Percentiles rank a stretch among this genome's conserved stretches.
Evolutionary conservation across 2,888 invertebrate genomes (phyloP).

Genomic region (Lepeophtheirus nordmannii): DNA sequence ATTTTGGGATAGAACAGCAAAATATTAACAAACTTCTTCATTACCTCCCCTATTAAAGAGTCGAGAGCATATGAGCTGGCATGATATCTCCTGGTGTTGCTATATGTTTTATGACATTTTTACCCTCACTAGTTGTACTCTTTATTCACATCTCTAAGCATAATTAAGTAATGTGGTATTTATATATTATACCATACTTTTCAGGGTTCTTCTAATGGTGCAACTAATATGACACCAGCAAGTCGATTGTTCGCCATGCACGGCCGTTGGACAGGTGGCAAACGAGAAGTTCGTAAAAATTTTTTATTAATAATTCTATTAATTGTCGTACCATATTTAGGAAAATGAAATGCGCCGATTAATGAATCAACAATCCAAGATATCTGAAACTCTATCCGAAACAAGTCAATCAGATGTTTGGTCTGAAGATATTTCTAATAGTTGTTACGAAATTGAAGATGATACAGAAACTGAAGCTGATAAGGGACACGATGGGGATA

Average conservation of each 20-base stretch:
- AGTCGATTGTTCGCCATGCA: conserved; percentile 14
- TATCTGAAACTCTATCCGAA: not conserved
- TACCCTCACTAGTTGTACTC: no score
- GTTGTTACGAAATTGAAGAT: not conserved
- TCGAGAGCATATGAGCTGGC: no score
- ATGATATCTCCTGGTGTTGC: no score
- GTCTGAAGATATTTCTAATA: no score
- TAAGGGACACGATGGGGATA: conserved; percentile 36
- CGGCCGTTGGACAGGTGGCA: conserved; percentile 21
- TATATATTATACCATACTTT: no score
- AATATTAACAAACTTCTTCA: no score
- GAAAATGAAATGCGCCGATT: conserved; percentile 8
- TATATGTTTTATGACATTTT: no score
- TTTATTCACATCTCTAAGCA: no score
- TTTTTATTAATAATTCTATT: not conserved
- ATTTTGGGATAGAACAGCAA: no score
- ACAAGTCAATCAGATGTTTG: not conserved
- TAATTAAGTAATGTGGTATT: no score
- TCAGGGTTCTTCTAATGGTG: no score
- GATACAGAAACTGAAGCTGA: not conserved
- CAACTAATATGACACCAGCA: not conserved
- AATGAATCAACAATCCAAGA: not conserved
- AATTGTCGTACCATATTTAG: conserved; percentile 10
- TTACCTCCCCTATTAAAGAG: no score
- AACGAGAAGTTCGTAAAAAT: conserved; percentile 6